Base-by-base conservation (phyloP, 2,888 invertebrate species). In the Gortyna flavago region DNA sequence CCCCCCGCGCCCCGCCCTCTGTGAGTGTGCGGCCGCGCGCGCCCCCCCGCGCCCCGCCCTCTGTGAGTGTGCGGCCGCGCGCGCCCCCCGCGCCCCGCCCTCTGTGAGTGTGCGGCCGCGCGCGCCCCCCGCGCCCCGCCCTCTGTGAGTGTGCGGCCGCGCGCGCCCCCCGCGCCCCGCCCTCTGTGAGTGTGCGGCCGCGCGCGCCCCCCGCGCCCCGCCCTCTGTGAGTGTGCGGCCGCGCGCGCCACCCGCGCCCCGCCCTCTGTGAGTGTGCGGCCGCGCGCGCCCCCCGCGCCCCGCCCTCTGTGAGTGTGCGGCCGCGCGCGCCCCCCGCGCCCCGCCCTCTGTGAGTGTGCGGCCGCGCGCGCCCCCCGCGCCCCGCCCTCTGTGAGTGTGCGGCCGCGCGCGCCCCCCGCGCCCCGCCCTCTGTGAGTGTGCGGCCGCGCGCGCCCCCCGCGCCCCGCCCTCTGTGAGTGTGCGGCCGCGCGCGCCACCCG, bases 1-100 rank as follows among this genome's bases (percentile, higher is more conserved):
- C n/a, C n/a, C n/a, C n/a, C n/a, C n/a, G n/a, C n/a, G n/a, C n/a
- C 89, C 84, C 91, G 93, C 9, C 94, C 92, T 65, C 88, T 90
- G n/a, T n/a, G n/a, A n/a, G n/a, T n/a, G n/a, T n/a, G n/a, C n/a
- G n/a, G n/a, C n/a, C n/a, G n/a, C n/a, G n/a, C n/a, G n/a, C n/a
- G n/a, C n/a, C n/a, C n/a, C n/a, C n/a, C n/a, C n/a, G n/a, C n/a
- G n/a, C n/a, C n/a, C n/a, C n/a, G n/a, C n/a, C n/a, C n/a, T n/a
- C n/a, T n/a, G n/a, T n/a, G n/a, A n/a, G n/a, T n/a, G n/a, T n/a
- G n/a, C n/a, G n/a, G n/a, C n/a, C n/a, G n/a, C n/a, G n/a, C n/a
- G n/a, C n/a, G n/a, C n/a, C n/a, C n/a, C n/a, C n/a, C n/a, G n/a
- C n/a, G n/a, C n/a, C n/a, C n/a, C n/a, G n/a, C n/a, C n/a, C n/a